These are phyloP conservation scores for Tauraco hartlaubi DNA, from an alignment of 2,797 vertebrate species.

Conservation along the genomic window DNA sequence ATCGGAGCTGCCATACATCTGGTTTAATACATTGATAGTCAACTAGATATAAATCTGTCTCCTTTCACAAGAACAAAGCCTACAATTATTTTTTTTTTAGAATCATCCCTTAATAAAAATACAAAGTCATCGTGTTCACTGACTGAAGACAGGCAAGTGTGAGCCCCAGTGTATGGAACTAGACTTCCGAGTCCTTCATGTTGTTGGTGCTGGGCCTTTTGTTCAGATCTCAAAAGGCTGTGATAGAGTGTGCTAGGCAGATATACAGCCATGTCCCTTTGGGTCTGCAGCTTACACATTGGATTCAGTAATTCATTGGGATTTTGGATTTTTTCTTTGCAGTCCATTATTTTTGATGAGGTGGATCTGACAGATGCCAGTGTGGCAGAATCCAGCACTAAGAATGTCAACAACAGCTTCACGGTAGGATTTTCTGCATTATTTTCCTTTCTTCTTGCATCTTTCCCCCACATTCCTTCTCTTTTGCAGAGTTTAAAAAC, in stretches of 20 bases:
- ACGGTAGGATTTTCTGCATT: slow-evolving; percentile 84
- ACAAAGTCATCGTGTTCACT: neutral
- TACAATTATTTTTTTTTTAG: neutral
- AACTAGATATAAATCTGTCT: neutral
- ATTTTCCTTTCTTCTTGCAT: neutral
- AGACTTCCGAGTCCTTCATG: neutral
- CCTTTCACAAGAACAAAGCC: neutral
- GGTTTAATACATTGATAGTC: neutral
- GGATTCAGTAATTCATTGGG: neutral
- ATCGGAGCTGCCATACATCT: neutral
- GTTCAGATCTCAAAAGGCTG: neutral
- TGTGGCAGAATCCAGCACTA: slow-evolving; percentile 97
- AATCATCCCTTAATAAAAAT: neutral
- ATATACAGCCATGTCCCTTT: neutral
- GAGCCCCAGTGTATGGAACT: neutral
- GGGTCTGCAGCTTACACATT: neutral
- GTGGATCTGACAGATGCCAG: slow-evolving; percentile 97
- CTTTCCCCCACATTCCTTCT: neutral
- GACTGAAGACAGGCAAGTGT: neutral
- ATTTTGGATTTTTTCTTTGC: slow-evolving; percentile 28
- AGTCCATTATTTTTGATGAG: slow-evolving; percentile 99
- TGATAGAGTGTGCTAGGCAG: neutral
- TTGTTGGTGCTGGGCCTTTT: neutral
- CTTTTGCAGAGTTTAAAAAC: neutral
- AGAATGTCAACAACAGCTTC: slow-evolving; percentile 99